phyloP scores from a whole-genome alignment of 2,113 vertebrate genomes.

The Chlamydotis undulata region DNA sequence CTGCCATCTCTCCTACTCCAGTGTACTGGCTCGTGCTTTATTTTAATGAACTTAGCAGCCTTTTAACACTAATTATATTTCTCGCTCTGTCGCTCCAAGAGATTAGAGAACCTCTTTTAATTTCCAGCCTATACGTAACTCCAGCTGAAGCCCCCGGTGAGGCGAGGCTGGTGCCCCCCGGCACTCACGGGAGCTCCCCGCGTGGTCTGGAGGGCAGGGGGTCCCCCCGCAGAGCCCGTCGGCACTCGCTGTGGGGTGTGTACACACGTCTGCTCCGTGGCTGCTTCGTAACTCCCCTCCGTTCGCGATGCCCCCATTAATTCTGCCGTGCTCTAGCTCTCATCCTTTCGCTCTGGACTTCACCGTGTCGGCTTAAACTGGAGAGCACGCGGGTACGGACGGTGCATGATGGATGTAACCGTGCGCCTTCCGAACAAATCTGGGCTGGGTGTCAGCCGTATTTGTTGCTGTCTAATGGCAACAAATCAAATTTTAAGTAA shows the following conservation, averaged over 20 bases:
- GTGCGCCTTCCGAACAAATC: fast-evolving
- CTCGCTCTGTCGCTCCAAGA: neutral
- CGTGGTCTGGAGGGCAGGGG: neutral
- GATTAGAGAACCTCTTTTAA: neutral
- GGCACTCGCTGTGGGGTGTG: fast-evolving
- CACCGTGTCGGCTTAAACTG: fast-evolving
- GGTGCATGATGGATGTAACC: neutral
- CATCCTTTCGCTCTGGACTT: neutral
- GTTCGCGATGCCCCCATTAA: neutral
- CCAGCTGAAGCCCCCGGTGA: neutral
- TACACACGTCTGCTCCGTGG: fast-evolving
- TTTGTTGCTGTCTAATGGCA: neutral
- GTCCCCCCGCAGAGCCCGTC: neutral
- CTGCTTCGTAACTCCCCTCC: neutral
- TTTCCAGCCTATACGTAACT: neutral
- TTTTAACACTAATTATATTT: constrained; percentile 12
- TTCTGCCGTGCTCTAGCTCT: neutral
- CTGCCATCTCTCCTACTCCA: neutral
- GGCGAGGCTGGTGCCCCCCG: neutral
- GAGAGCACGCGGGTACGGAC: fast-evolving
- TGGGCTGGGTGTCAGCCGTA: neutral
- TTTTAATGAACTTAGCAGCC: neutral
- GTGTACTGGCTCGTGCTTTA: fast-evolving
- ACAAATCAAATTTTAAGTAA: constrained; percentile 20
- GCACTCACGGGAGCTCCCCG: fast-evolving